Evolutionary conservation across 2,888 invertebrate species (phyloP).

Genomic region (Trissolcus japonicus): DNA sequence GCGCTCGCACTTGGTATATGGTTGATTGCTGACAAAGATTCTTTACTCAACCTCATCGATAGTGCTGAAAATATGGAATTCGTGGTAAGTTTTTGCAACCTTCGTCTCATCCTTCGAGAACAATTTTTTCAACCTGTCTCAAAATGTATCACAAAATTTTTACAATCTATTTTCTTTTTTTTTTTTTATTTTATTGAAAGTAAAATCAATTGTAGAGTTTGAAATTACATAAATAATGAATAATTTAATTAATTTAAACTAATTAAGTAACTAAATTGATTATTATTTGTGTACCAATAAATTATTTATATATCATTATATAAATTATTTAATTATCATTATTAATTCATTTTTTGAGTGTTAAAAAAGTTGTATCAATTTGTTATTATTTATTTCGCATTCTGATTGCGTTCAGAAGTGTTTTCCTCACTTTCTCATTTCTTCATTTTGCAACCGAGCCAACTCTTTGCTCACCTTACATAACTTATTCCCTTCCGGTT

Average conservation of each 20-base stretch:
- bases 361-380: not conserved
- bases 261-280: no score
- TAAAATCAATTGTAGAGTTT: no score
- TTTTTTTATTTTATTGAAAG: not conserved
- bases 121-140: no score
- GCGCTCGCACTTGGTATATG: constrained; percentile 83
- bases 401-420: not conserved
- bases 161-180: no score
- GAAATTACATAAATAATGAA: no score
- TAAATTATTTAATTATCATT: not conserved
- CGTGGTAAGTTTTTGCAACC: constrained; percentile 65
- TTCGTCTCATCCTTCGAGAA: no score
- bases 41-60: constrained; percentile 77
- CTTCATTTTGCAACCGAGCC: constrained; percentile 29
- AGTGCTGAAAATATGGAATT: constrained; percentile 65
- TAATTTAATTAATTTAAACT: no score
- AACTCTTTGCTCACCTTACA: constrained; percentile 33
- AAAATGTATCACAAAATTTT: no score
- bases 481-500: constrained; percentile 48
- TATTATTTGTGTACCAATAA: no score
- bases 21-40: constrained; percentile 83
- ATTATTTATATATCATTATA: no score
- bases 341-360: not conserved
- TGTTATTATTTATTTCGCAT: not conserved
- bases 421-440: constrained; percentile 4